These are phyloP conservation scores for Ammospiza caudacuta DNA, from an alignment of 2,113 vertebrate genomes.

Conservation along the genomic window DNA sequence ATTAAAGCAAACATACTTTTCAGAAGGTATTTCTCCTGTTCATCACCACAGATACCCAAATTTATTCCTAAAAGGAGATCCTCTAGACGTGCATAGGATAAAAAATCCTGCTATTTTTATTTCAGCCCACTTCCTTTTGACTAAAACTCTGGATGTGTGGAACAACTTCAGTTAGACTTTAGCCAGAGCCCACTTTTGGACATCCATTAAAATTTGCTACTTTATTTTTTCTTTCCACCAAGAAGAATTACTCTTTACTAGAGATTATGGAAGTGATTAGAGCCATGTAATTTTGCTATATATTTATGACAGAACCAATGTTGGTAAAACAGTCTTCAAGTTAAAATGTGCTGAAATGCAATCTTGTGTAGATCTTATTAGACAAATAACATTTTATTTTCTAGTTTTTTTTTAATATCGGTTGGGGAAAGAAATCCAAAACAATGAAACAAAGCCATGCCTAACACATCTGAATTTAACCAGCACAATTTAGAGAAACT, in stretches of 20 bases:
- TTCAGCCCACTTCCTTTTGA: neutral
- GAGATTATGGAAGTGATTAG: neutral
- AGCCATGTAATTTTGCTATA: neutral
- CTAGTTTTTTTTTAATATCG: neutral
- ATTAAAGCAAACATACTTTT: neutral
- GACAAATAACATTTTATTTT: neutral
- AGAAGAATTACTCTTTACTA: neutral
- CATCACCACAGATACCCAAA: neutral
- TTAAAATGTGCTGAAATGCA: neutral
- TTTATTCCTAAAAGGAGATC: neutral
- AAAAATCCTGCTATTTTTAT: neutral
- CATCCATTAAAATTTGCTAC: neutral
- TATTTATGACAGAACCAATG: neutral
- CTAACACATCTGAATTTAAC: neutral
- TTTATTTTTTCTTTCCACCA: neutral
- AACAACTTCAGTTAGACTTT: neutral
- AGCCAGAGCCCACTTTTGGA: neutral
- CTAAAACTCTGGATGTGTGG: neutral
- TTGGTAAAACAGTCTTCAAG: neutral
- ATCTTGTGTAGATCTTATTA: neutral
- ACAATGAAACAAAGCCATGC: neutral
- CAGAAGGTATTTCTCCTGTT: neutral
- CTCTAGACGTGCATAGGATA: rapidly evolving
- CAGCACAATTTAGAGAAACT: neutral
- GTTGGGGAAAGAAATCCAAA: neutral